Conservation (phyloP, 2,113 vertebrate genomes). For the Haplotaxodon microlepis region DNA sequence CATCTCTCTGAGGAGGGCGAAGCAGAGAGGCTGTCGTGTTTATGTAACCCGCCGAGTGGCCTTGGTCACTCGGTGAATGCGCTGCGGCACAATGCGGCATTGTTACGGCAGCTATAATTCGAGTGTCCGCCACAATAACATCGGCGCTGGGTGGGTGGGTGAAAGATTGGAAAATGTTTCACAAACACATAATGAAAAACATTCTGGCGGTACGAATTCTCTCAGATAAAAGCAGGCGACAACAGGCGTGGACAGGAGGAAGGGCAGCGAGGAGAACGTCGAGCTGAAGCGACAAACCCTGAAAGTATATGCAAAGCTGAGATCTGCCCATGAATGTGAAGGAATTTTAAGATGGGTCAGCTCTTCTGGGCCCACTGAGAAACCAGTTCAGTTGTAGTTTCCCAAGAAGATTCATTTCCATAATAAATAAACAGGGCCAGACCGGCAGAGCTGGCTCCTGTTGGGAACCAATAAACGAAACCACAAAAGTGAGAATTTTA, state of each 20-base stretch:
- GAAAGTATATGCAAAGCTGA: neutral
- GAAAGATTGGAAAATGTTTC: constrained; percentile 15
- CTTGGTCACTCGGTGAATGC: constrained; percentile 9
- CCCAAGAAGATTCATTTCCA: neutral
- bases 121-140: constrained; percentile 10
- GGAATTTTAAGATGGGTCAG: neutral
- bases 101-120: neutral
- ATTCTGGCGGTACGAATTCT: neutral
- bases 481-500: neutral
- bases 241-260: neutral
- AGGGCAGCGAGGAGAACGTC: neutral
- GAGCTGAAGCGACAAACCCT: neutral
- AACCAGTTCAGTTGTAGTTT: neutral
- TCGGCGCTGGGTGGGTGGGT: neutral
- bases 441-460: neutral
- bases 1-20: neutral
- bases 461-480: neutral
- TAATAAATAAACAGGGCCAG: neutral
- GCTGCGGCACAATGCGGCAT: neutral
- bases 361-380: neutral
- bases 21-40: constrained; percentile 20
- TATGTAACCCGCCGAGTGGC: neutral
- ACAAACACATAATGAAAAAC: constrained; percentile 3
- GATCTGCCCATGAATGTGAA: neutral
- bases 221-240: neutral